These are phyloP conservation scores for Periplaneta americana DNA, from an alignment of 1,140 invertebrate species.

Conservation along the genomic window DNA sequence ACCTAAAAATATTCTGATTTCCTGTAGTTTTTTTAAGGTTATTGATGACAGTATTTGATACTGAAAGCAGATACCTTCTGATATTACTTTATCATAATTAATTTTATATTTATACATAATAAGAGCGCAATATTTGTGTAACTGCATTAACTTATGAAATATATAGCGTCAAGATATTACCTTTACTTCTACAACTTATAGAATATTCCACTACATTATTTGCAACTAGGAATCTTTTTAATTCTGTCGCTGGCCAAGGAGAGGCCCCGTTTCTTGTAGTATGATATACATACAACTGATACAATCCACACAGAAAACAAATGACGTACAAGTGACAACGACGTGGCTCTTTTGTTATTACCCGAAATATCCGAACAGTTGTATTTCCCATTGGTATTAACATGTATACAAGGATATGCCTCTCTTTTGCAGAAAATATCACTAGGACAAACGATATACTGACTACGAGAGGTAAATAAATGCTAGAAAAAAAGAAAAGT, in stretches of 20 bases:
- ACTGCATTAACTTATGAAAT: no score
- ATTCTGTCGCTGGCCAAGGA: not conserved
- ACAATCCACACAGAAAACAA: not conserved
- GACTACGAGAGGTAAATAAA: not conserved
- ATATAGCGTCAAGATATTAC: no score
- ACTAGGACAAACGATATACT: not conserved
- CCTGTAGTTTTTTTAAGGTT: no score
- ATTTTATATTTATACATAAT: no score
- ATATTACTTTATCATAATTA: no score
- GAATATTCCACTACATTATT: no score
- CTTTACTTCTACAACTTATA: no score
- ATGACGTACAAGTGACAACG: not conserved
- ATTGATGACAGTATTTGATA: no score
- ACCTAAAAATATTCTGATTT: no score
- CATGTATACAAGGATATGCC: not conserved
- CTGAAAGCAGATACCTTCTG: no score
- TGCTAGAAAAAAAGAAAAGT: not conserved
- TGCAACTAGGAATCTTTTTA: no score
- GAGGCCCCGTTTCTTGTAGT: not conserved
- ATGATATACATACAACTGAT: not conserved
- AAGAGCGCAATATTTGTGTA: no score
- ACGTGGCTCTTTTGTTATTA: not conserved
- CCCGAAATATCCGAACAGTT: not conserved
- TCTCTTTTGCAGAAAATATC: not conserved
- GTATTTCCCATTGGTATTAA: not conserved